phyloP scores from a whole-genome alignment of 2,888 invertebrate species.

The Drosophila antonietae region DNA sequence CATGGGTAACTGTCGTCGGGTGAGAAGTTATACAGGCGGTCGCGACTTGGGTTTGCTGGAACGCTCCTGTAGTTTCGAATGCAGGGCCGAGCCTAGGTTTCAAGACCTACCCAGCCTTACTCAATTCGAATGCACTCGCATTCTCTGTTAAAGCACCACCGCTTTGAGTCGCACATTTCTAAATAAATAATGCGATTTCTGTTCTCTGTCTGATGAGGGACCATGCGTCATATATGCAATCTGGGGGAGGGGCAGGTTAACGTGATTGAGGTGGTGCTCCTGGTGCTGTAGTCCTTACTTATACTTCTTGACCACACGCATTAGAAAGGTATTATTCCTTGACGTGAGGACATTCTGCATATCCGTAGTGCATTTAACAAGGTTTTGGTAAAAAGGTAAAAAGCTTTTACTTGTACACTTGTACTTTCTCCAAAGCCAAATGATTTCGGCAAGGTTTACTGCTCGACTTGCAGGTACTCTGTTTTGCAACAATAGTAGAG shows the following conservation, averaged over 20 bases:
- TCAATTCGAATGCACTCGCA: conserved; percentile 2
- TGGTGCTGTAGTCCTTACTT: background rate
- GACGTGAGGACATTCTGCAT: background rate
- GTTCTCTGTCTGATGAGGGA: background rate
- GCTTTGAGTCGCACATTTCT: conserved; percentile 16
- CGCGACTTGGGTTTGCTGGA: background rate
- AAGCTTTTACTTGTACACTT: background rate
- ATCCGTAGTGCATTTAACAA: background rate
- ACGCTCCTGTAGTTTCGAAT: background rate
- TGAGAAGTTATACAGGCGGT: background rate
- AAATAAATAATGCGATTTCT: conserved; percentile 14
- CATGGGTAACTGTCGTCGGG: background rate
- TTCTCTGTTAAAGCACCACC: conserved; percentile 9
- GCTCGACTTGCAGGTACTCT: no score
- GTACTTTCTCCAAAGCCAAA: background rate
- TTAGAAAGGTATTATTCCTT: background rate
- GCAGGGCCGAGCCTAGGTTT: conserved; percentile 4
- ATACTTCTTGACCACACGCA: conserved; percentile 1
- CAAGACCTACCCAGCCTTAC: conserved; percentile 5
- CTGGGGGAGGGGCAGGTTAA: background rate
- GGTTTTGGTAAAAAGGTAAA: background rate
- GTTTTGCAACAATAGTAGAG: no score
- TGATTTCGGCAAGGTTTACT: no score
- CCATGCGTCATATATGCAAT: conserved; percentile 2
- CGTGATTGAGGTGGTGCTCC: background rate